Conservation (phyloP, 2,888 invertebrate species). For the Drosophila parthenogenetica region DNA sequence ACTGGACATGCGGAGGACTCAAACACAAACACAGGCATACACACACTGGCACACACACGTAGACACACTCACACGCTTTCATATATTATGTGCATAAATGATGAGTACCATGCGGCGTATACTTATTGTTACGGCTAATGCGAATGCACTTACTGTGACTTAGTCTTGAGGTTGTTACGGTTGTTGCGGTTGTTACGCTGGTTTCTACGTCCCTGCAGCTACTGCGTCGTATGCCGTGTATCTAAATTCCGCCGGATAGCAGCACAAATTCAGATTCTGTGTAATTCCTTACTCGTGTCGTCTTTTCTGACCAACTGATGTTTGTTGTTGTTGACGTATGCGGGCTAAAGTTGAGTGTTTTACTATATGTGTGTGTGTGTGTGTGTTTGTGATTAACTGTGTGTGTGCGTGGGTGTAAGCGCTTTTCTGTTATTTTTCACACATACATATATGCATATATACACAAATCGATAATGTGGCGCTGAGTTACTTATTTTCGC, state of each 20-base stretch:
- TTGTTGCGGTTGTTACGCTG: slow-evolving; percentile 40
- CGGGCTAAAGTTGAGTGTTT: slow-evolving; percentile 11
- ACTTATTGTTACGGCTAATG: slow-evolving; percentile 55
- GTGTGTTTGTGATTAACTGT: slow-evolving; percentile 6
- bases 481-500: slow-evolving; percentile 45
- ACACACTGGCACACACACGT: not conserved
- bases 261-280: slow-evolving; percentile 42
- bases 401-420: slow-evolving; percentile 48
- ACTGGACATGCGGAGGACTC: slow-evolving; percentile 24
- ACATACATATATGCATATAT: slow-evolving; percentile 40
- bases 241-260: slow-evolving; percentile 1
- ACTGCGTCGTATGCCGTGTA: slow-evolving; percentile 10
- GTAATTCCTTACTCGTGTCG: slow-evolving; percentile 51
- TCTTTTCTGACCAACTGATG: slow-evolving; percentile 43
- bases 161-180: slow-evolving; percentile 45
- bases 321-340: slow-evolving; percentile 53
- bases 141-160: slow-evolving; percentile 69
- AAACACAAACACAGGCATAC: slow-evolving; percentile 9
- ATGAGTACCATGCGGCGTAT: slow-evolving; percentile 53
- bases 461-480: slow-evolving; percentile 77
- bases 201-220: slow-evolving; percentile 25
- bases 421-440: slow-evolving; percentile 73
- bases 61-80: not conserved
- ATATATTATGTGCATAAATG: slow-evolving; percentile 23
- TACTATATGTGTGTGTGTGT: not conserved